Percentiles rank a stretch among this genome's conserved stretches.
These are phyloP conservation scores for Pachypanchax playfairii DNA, from an alignment of 2,113 vertebrate species.

Conservation along the genomic window DNA sequence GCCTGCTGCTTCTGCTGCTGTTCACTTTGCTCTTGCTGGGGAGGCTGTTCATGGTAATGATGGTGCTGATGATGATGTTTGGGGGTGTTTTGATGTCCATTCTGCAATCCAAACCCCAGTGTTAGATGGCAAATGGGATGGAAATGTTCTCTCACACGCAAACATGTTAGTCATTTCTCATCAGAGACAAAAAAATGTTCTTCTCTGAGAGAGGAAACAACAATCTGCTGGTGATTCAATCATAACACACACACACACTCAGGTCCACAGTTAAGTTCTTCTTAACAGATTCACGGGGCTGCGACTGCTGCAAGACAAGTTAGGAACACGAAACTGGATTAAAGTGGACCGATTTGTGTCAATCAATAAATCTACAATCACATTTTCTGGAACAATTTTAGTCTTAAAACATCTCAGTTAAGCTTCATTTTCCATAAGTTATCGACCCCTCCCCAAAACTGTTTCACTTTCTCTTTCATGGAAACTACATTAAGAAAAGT, in stretches of 20 bases:
- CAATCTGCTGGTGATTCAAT: not conserved
- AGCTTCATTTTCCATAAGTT: too few species aligned
- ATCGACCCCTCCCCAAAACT: too few species aligned
- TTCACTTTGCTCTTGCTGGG: conserved; percentile 36
- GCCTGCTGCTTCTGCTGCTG: conserved; percentile 30
- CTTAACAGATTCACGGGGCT: conserved; percentile 24
- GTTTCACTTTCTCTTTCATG: too few species aligned
- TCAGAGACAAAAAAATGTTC: conserved; percentile 11
- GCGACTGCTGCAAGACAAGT: too few species aligned
- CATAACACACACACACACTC: not conserved
- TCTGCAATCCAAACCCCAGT: conserved; percentile 87
- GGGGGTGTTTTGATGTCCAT: conserved; percentile 76
- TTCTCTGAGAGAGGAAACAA: too few species aligned
- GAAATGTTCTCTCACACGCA: conserved; percentile 36
- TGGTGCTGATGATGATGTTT: conserved; percentile 42
- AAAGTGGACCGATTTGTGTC: too few species aligned
- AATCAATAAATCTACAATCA: too few species aligned
- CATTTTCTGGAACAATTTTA: too few species aligned
- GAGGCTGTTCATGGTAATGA: conserved; percentile 37
- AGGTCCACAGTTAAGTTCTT: not conserved
- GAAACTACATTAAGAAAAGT: too few species aligned
- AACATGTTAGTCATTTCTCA: conserved; percentile 29
- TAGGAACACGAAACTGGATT: too few species aligned
- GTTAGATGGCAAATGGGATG: conserved; percentile 65
- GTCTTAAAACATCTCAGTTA: too few species aligned